Conservation (phyloP, 2,113 vertebrate genomes). For the Euleptes europaea region DNA sequence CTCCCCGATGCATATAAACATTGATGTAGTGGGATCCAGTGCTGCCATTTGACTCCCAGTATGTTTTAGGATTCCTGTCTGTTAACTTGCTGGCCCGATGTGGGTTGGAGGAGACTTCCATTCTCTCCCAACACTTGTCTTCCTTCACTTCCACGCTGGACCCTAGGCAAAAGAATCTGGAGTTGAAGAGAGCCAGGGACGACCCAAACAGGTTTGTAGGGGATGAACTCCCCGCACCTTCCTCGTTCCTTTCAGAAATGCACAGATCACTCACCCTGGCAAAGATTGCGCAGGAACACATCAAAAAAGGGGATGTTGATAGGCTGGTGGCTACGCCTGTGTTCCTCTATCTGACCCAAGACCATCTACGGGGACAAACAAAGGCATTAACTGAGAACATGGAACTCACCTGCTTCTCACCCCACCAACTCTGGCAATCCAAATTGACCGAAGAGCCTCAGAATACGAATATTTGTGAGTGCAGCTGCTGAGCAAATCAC, state of each 20-base stretch:
- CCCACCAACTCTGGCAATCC: background rate
- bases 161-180: slow-evolving; percentile 21
- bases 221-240: background rate
- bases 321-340: slow-evolving; percentile 88
- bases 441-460: background rate
- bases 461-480: background rate
- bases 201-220: no score
- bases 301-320: slow-evolving; percentile 96
- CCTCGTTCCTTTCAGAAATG: background rate
- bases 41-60: slow-evolving; percentile 93
- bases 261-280: slow-evolving; percentile 80
- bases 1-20: slow-evolving; percentile 89
- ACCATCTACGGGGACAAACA: slow-evolving; percentile 80
- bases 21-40: slow-evolving; percentile 93
- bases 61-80: slow-evolving; percentile 90
- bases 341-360: slow-evolving; percentile 93
- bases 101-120: slow-evolving; percentile 94
- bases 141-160: slow-evolving; percentile 83
- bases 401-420: background rate
- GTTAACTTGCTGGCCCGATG: slow-evolving; percentile 86
- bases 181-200: background rate
- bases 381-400: background rate
- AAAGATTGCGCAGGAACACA: slow-evolving; percentile 89
- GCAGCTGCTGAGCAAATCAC: background rate
- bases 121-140: slow-evolving; percentile 95